phyloP scores from a whole-genome alignment of 2,888 invertebrate species.

The Tortrix viridana region DNA sequence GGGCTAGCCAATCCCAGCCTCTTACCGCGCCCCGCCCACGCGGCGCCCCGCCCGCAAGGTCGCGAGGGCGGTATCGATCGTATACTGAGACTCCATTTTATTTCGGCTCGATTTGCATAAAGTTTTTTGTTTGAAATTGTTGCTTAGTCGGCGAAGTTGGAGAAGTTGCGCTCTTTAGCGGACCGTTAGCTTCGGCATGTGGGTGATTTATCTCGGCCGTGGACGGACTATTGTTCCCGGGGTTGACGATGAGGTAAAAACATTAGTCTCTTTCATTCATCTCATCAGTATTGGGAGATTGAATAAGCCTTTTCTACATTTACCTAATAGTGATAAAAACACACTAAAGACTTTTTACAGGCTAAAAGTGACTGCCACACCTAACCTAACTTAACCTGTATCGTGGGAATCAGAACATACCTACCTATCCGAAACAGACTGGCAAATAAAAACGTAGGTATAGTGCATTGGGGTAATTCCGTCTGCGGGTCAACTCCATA shows the following conservation, averaged over 20 bases:
- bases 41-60: constrained; percentile 78
- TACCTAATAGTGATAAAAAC: too few species aligned
- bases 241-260: constrained; percentile 1
- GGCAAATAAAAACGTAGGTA: too few species aligned
- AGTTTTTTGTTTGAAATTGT: constrained; percentile 76
- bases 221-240: constrained; percentile 4
- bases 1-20: constrained; percentile 72
- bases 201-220: constrained; percentile 13
- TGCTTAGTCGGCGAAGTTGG: constrained; percentile 54
- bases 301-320: too few species aligned
- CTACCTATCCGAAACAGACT: too few species aligned
- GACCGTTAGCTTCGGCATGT: constrained; percentile 19
- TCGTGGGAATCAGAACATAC: too few species aligned
- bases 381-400: too few species aligned
- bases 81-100: constrained; percentile 79
- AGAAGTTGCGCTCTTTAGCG: constrained; percentile 19
- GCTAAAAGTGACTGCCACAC: too few species aligned
- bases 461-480: too few species aligned
- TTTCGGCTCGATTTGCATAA: constrained; percentile 83
- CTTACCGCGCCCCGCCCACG: constrained; percentile 75
- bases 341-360: too few species aligned
- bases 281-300: too few species aligned
- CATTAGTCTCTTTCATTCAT: not conserved
- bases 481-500: too few species aligned
- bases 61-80: constrained; percentile 79